Base-by-base conservation (phyloP, 2,797 vertebrate genomes). In the Sylvilagus floridanus region DNA sequence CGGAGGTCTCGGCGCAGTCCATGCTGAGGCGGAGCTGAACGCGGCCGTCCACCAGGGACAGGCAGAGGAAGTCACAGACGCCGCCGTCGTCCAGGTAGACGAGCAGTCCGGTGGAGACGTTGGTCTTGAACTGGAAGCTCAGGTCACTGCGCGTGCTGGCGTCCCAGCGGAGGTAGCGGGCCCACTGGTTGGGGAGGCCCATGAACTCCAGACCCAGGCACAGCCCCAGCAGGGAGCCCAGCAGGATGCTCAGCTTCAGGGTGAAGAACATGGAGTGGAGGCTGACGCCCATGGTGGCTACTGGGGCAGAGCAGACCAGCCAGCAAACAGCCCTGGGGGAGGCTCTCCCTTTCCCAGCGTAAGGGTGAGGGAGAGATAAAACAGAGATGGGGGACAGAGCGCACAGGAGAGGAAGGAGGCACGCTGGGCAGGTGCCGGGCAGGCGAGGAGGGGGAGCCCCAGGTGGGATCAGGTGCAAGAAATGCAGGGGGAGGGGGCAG, bases 21-120 rank as follows among this genome's bases (percentile, higher is more conserved):
- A 99, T 98, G 26, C 99, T 99, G 97, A 99, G 98, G 69, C 97
- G 99, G 13, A 99, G 98, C 97, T 99, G 99, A 96, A 99, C 98
- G 21, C 98, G 99, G 50, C 99, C 99, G n/a, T 98, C 98, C 5
- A 98, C 98, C 16, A 99, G 96, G 0, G 98, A 98, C 83, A 99
- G 98, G 47, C 99, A 99, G 79, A 99, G 98, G 95, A 99, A 99
- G 98, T 99, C 99, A 66, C 99, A 99, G 97, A 98, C 99, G 47
- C 99, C 99, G 1, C 99, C 99, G 0, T 99, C 99, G 8, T 99
- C 99, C 19, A 99, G 99, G 98, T 99, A 99, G 88, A 99, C 98
- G 21, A 99, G 97, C 91, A 99, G 98, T 95, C 99, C 99, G 7
- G 99, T 98, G 19, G 99, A 99, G 65, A 99, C 96, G 0, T 99